Base-by-base conservation (phyloP, 1,140 invertebrate genomes). In the Aplysia californica region DNA sequence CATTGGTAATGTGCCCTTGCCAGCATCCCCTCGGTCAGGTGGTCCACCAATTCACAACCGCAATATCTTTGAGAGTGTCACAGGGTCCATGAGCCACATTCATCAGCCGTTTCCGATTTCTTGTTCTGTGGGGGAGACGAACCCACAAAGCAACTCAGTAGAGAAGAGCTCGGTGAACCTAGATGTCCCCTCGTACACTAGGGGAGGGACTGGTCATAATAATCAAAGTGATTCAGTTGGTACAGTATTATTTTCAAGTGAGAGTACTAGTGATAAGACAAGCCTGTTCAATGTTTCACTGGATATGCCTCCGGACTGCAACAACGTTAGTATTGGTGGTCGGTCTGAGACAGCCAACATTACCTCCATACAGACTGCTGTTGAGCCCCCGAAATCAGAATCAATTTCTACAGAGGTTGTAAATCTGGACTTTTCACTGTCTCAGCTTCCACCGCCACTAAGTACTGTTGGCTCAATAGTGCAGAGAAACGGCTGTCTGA, bases 51-150 rank as follows among this genome's bases (percentile, higher is more conserved):
- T 39, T 31, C 41, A 39, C 4, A 75, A 29, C 29, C 26, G 72
- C 2, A 75, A 75, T 75, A 29, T 75, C 29, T 75, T 75, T 66
- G 72, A 75, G 50, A 75, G 38, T 66, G 61, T 73, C 39, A 61
- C 70, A n/a, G 55, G 68, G 5, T 44, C 36, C 2, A 44, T 68
- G 39, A 68, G 38, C 39, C 33, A n/a, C n/a, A n/a, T n/a, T n/a
- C n/a, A n/a, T n/a, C n/a, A n/a, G n/a, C n/a, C n/a, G n/a, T n/a
- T n/a, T n/a, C n/a, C n/a, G n/a, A n/a, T 65, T 10, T 65, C 61
- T 2, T 6, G 21, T 3, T n/a, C 33, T 23, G 39, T 23, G 3
- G 21, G 35, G 31, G 31, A 35, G 18, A 33, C 21, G 26, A 5
- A 20, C 23, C 3, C 31, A 36, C 33, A 35, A 3, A 65, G 21